Percentiles rank a stretch among this genome's conserved stretches.
phyloP scores from a whole-genome alignment of 2,113 vertebrate genomes.

The Cyprinodon variegatus region DNA sequence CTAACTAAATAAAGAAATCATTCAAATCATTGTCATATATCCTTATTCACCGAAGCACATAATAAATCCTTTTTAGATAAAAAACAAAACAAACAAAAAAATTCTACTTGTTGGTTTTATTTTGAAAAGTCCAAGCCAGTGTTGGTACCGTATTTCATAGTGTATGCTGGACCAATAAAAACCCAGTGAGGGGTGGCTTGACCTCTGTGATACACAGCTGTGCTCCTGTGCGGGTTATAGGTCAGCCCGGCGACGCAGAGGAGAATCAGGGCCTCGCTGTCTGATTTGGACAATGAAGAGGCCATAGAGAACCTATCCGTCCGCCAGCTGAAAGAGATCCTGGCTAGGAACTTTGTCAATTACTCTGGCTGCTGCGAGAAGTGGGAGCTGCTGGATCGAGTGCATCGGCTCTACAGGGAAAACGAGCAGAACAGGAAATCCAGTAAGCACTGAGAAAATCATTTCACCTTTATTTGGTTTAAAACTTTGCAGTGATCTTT shows the following conservation, averaged over 20 bases:
- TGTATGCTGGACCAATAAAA: no score
- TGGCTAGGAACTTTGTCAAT: slow-evolving; percentile 96
- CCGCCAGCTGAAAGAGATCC: slow-evolving; percentile 96
- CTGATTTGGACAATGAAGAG: slow-evolving; percentile 89
- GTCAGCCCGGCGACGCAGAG: slow-evolving; percentile 86
- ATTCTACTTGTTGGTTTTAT: no score
- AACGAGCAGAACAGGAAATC: slow-evolving; percentile 91
- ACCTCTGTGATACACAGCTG: slow-evolving; percentile 11
- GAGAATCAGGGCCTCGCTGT: slow-evolving; percentile 88
- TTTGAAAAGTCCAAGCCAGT: no score
- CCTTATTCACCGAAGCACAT: no score
- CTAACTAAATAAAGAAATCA: no score
- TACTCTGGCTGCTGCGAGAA: slow-evolving; percentile 99
- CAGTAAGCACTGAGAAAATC: slow-evolving; percentile 75
- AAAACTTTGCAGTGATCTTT: not conserved
- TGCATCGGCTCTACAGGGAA: slow-evolving; percentile 92
- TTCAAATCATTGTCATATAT: no score
- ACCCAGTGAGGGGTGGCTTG: no score
- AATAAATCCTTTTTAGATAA: no score
- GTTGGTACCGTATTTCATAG: no score
- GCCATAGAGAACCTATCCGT: slow-evolving; percentile 92
- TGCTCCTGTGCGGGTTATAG: slow-evolving; percentile 62
- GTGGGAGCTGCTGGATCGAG: slow-evolving; percentile 97
- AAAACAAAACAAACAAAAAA: no score
- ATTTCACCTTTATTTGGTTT: not conserved